Base-by-base conservation (phyloP, 1,140 invertebrate species). In the Sarcophaga peregrina region DNA sequence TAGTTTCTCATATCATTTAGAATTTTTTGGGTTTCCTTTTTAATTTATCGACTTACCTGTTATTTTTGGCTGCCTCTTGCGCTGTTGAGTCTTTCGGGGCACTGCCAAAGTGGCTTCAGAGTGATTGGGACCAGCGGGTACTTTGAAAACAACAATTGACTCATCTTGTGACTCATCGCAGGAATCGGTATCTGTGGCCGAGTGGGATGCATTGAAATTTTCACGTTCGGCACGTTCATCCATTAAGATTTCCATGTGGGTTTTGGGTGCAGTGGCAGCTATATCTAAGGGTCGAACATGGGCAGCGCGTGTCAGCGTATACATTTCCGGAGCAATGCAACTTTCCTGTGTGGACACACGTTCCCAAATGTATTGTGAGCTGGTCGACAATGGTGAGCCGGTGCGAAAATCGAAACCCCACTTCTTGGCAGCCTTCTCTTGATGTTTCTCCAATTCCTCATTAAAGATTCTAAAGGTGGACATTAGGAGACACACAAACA, bases 401-500 rank as follows among this genome's bases (percentile, higher is more conserved):
- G 83, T 84, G 17, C 87, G 87, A 80, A 90, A 90, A 84, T 90
- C 89, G 74, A 90, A 90, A 58, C 89, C 89, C 89, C 89, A 90
- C 80, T 89, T 90, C 73, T 89, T 86, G 17, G 84, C 85, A 45
- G 89, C 88, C 50, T 81, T 25, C 13, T 90, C 87, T 81, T 90
- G 89, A 46, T 87, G 85, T 73, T 85, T 86, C 46, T 90, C 89
- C 45, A 90, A 68, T 78, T 90, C 89, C 20, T 87, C 85, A 46
- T 81, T 87, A 17, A 87, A 88, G 50, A 85, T 78, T 62, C 85
- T 88, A 50, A n/a, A 83, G 13, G 17, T 37, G 25, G n/a, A n/a
- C n/a, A 5, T 20, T 82, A 80, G 50, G 46, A 37, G 25, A 37
- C 25, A 37, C 25, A n/a, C n/a, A n/a, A n/a, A n/a, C n/a, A n/a